Evolutionary conservation across 2,888 invertebrate species (phyloP), one percentile per base, ranked within the genome.

Genomic region (Ophonus ardosiacus): DNA sequence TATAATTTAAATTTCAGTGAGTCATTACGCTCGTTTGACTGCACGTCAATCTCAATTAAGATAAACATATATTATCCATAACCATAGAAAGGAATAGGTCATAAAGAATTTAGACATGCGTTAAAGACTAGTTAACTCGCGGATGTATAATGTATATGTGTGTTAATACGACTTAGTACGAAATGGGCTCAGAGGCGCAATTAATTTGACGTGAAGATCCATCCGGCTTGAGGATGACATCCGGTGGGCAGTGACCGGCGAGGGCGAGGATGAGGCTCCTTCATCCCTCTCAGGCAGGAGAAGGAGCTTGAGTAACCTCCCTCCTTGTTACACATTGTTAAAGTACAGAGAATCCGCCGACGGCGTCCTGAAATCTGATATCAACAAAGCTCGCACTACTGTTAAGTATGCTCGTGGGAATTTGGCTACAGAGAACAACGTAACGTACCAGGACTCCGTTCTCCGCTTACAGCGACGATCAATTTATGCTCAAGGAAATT

Each of bases 151-250:
- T 63, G 10, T 21, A 59, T 59, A 17, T 31, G 59, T 15, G n/a
- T 59, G 17, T 15, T 59, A 59, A 59, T 59, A 59, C 18, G 18
- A 59, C 59, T 59, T 63, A 21, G 15, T 59, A 59, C 17, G 59
- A 59, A 59, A 17, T 15, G 59, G 63, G 21, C 24, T 21, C 63
- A 13, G 7, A 7, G 10, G 63, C 24, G 82, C 82, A 82, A 82
- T 82, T 82, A 68, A 82, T 82, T 82, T 71, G 82, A 82, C 57
- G 68, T 82, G 57, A 71, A 82, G 82, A 82, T 82, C 82, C 59
- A 61, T 83, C 83, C 83, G 74, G 83, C 8, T 31, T 8, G 15
- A 57, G 76, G 74, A 76, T 57, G 74, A 83, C 74, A 74, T 74
- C 83, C 83, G 83, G 82, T 24, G 43, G 43, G 51, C 13, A 81